These are phyloP conservation scores for Acanthosepion lycidas DNA, from an alignment of 2,888 invertebrate genomes.

Conservation along the genomic window DNA sequence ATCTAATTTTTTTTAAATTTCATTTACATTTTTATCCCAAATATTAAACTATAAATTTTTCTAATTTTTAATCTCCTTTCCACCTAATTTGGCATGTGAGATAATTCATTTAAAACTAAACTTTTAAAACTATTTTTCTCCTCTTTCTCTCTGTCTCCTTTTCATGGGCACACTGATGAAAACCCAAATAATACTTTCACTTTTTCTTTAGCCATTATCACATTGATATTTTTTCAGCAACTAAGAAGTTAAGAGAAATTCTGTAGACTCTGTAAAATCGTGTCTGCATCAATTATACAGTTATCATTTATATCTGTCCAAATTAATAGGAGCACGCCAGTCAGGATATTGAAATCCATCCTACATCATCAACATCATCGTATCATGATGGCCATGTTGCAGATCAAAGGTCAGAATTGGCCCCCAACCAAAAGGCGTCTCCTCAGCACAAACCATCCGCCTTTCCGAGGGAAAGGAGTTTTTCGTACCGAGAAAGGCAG, in stretches of 20 bases:
- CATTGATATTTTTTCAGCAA: not conserved
- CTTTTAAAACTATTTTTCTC: not conserved
- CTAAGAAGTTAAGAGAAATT: not conserved
- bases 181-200: not conserved
- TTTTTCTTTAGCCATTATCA: not conserved
- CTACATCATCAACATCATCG: slow-evolving; percentile 50
- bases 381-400: slow-evolving; percentile 51
- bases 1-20: not conserved
- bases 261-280: not conserved
- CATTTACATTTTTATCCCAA: not conserved
- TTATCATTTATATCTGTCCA: slow-evolving; percentile 44
- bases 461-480: slow-evolving; percentile 59
- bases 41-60: not conserved
- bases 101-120: not conserved
- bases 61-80: not conserved
- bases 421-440: slow-evolving; percentile 50
- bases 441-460: slow-evolving; percentile 55
- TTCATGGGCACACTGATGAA: not conserved
- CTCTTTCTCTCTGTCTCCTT: not conserved
- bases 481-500: slow-evolving; percentile 69
- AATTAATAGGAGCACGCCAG: slow-evolving; percentile 51
- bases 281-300: not conserved
- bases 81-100: not conserved
- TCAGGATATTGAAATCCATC: slow-evolving; percentile 49
- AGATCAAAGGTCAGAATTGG: slow-evolving; percentile 50